Base-by-base conservation (phyloP, 2,888 invertebrate species). In the Mayetiola destructor region DNA sequence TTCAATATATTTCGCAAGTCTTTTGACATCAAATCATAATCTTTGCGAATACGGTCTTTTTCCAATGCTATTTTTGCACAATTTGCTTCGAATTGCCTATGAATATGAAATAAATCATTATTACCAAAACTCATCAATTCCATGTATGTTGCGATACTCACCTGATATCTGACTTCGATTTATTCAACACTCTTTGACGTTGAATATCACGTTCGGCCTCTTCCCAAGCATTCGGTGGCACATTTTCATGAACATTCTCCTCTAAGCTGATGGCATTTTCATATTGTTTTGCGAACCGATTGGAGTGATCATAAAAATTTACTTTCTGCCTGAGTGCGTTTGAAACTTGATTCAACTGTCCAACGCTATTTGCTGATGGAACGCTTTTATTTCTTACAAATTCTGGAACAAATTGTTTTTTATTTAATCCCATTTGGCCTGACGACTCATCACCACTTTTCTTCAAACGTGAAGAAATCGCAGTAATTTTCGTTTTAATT, bases 31-130 rank as follows among this genome's bases (percentile, higher is more conserved):
- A 74, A 71, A 16, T 72, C 68, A 61, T 77, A 77, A 62, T 78
- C 76, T 52, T 72, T 69, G 40, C 74, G 71, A 12, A 76, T 68
- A 63, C 71, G 72, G 60, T 75, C 75, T 29, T 73, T 74, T 62
- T 76, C 75, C 42, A 77, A 60, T 1, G 78, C 78, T 60, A 69
- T 70, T 57, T 72, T 68, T 2, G 77, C 76, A 6, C 78, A 69
- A 48, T 68, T 64, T 4, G 66, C 65, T 4, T 62, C 64, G 36
- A 66, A 63, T 63, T 67, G 63, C 2, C 72, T 72, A 58, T 53
- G 60, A 57, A n/a, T 12, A 23, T 14, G 23, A 42, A 42, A 42
- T 23, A 42, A 42, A 12, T 14, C 23, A 2, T 42, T n/a, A 21
- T 56, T 32, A 58, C 27, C 32, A 27, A 37, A 36, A 54, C 48